Base-by-base conservation (phyloP, 1,140 invertebrate species). In the Drosophila fuyamai region DNA sequence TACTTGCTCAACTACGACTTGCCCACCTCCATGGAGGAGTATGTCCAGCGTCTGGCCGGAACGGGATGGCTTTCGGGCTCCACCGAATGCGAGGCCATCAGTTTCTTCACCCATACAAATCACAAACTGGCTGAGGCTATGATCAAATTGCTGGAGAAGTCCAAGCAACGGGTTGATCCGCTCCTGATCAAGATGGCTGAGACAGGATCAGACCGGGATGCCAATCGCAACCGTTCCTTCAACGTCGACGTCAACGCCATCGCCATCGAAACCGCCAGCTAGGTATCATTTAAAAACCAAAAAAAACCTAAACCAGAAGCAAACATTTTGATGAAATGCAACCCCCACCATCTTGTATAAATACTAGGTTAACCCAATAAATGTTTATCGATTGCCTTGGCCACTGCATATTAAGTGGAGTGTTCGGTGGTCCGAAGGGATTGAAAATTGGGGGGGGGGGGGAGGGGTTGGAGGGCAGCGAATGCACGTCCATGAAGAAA, bases 1-100 rank as follows among this genome's bases (percentile, higher is more conserved):
- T 97, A 97, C 92, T 97, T 98, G 35, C 97, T 98, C 74, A 98
- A 99, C 93, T 99, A 97, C 93, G 98, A 99, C 93, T 94, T 98
- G 77, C 98, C 98, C 8, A 10, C 43, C 6, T 97, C 97, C 60
- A 97, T 97, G 50, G 98, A 99, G 93, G 98, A 99, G 93, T 99
- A 99, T 93, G 97, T 99, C 84, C 98, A 99, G 92, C 95, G 98
- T 68, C 99, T 99, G 93, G 98, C 98, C 16, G 95, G 98, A 84
- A 99, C 98, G 50, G 98, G 97, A 35, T 94, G 98, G 16, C 14
- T 32, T 3, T 12, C 47, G 23, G 3, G 7, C 1, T 9, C 9
- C 7, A 0, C 0, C 0, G 3, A 41, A 13, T 98, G 98, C 35
- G 99, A 98, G 2, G 97, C 98, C 0, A 27, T 74, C 2, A 58